phyloP scores from a whole-genome alignment of 2,888 invertebrate species.

The Tipula lateralis region DNA sequence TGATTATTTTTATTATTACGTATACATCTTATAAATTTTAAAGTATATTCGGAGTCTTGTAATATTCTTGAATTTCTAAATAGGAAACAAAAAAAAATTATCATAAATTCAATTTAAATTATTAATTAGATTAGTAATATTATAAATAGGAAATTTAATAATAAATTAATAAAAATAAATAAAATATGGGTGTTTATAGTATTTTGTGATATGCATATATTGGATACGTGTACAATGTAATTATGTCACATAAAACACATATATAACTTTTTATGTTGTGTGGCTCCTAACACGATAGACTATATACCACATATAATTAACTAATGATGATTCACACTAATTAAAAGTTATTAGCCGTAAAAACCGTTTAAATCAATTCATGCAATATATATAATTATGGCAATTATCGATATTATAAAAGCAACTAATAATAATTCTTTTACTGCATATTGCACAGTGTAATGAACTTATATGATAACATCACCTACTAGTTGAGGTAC shows the following conservation, averaged over 20 bases:
- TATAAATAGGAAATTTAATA: not conserved
- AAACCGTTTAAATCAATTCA: not conserved
- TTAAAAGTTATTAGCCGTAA: not conserved
- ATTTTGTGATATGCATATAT: too few species aligned
- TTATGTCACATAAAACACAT: too few species aligned
- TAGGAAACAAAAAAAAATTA: not conserved
- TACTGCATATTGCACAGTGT: not conserved
- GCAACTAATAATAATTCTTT: not conserved
- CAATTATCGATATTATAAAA: not conserved
- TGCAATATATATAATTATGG: not conserved
- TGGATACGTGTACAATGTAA: too few species aligned
- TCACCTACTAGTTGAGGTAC: not conserved
- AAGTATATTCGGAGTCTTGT: not conserved
- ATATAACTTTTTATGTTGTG: too few species aligned
- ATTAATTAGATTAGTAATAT: not conserved
- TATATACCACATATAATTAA: too few species aligned
- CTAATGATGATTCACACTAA: not conserved
- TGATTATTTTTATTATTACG: not conserved
- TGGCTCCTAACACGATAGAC: not conserved
- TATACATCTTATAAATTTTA: not conserved
- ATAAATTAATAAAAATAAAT: not conserved
- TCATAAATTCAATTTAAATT: not conserved
- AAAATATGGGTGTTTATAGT: too few species aligned
- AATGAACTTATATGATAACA: not conserved
- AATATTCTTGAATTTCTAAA: not conserved